A percentile compares a stretch with the other conserved stretches of the same genome.
Evolutionary conservation across 1,140 invertebrate genomes (phyloP).

Genomic region (Hyposmocoma kahamanoa): DNA sequence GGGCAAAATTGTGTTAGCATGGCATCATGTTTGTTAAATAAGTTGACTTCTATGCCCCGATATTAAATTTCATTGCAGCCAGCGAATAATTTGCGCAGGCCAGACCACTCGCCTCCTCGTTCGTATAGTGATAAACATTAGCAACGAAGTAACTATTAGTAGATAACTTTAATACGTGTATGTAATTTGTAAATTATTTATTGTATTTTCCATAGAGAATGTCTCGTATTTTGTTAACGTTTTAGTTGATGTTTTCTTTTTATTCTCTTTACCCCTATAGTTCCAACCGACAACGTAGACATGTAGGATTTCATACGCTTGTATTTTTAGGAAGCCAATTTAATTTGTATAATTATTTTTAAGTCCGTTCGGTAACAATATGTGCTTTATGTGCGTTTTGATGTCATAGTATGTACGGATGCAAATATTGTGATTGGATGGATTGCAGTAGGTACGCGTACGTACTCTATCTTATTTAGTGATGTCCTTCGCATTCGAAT

Average conservation of each 20-base stretch:
- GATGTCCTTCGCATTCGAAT: slow-evolving; percentile 48
- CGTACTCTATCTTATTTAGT: slow-evolving; percentile 46
- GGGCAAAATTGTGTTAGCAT: no score
- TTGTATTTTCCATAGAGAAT: slow-evolving; percentile 72
- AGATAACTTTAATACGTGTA: slow-evolving; percentile 64
- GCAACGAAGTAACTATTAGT: slow-evolving; percentile 61
- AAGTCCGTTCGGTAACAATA: slow-evolving; percentile 47
- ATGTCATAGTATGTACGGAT: slow-evolving; percentile 31
- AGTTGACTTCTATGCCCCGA: no score
- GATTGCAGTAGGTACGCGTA: slow-evolving; percentile 32
- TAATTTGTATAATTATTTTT: slow-evolving; percentile 65
- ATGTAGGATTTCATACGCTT: slow-evolving; percentile 68
- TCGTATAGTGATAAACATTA: slow-evolving; percentile 59
- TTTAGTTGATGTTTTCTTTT: slow-evolving; percentile 67
- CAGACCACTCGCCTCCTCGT: slow-evolving; percentile 33
- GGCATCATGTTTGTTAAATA: no score
- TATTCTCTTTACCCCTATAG: slow-evolving; percentile 61
- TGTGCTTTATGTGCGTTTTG: slow-evolving; percentile 39
- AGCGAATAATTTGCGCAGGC: no score
- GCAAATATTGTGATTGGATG: slow-evolving; percentile 50
- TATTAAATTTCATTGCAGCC: no score
- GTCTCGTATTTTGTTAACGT: slow-evolving; percentile 73
- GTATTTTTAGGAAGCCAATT: slow-evolving; percentile 67
- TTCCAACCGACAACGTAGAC: slow-evolving; percentile 67
- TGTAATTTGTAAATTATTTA: slow-evolving; percentile 71